Percentiles rank a stretch among this genome's conserved stretches.
phyloP scores from a whole-genome alignment of 1,140 invertebrate genomes.

The Dysdera silvatica region DNA sequence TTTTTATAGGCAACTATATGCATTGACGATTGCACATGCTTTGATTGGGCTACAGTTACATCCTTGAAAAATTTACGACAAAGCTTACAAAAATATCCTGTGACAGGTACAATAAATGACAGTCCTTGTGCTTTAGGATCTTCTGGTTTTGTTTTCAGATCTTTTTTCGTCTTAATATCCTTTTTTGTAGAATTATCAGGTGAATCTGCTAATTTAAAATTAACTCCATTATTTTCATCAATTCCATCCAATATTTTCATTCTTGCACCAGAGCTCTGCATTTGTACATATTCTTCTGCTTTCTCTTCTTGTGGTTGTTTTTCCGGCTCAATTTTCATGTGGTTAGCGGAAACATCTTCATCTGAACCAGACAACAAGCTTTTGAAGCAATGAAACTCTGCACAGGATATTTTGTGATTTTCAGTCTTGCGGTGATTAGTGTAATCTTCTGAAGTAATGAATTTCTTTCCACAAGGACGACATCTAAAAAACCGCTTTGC shows the following conservation, averaged over 20 bases:
- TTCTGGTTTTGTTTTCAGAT: conserved; percentile 15
- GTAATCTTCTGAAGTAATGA: conserved; percentile 23
- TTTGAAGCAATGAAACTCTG: conserved; percentile 26
- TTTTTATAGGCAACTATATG: conserved; percentile 20
- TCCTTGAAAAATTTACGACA: conserved; percentile 28
- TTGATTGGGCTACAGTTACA: conserved; percentile 23
- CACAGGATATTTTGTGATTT: conserved; percentile 18
- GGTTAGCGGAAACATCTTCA: conserved; percentile 24
- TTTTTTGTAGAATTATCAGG: conserved; percentile 5
- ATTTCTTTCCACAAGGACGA: conserved; percentile 19
- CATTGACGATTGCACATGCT: conserved; percentile 21
- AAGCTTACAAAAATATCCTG: conserved; percentile 28
- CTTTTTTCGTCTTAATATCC: conserved; percentile 16
- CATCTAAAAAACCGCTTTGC: conserved; percentile 25
- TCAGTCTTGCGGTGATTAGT: conserved; percentile 28
- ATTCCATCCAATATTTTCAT: conserved; percentile 3
- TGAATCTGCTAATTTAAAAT: conserved; percentile 28
- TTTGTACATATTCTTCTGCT: not conserved
- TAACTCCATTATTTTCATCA: not conserved
- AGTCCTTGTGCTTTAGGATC: conserved; percentile 21
- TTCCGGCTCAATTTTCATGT: conserved; percentile 17
- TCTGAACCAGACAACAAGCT: conserved; percentile 23
- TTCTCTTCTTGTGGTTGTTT: conserved; percentile 7
- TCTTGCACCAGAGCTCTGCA: not conserved
- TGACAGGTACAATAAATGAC: conserved; percentile 20